Base-by-base conservation (phyloP, 2,797 vertebrate genomes). In the Steatocranus sp. region DNA sequence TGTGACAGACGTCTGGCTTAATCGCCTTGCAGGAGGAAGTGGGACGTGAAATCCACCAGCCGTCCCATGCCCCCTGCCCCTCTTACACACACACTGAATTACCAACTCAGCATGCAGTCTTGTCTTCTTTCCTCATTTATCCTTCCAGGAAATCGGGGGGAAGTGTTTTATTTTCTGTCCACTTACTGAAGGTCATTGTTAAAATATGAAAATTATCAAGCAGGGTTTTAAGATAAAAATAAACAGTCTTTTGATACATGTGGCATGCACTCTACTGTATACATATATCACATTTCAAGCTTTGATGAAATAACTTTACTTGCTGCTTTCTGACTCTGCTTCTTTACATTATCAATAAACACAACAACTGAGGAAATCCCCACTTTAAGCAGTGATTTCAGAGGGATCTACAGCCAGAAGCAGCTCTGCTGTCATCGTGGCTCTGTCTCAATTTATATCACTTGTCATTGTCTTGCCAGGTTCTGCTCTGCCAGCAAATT, bases 11-110 rank as follows among this genome's bases (percentile, higher is more conserved):
- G 88, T 95, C 92, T 94, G 94, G 94, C 91, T 94, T 96, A 95
- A 96, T 96, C 94, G 90, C 85, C 86, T 94, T 90, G 93, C 91
- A 84, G 90, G 86, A 94, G 92, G 94, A 96, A 96, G 95, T 95
- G 93, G 94, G 88, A 95, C 91, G 94, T 95, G 93, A 96, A 95
- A 96, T 96, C 93, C 83, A 95, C 91, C 94, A 93, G 92, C 87
- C 92, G 73, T 88, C 78, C 79, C 53, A 80, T 11, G 51, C 78
- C 32, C 54, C 68, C n/a, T 63, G 58, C 58, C 75, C 15, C 34
- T 56, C 51, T 20, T 56, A 79, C 73, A 84, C 85, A 76, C 79
- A 83, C 79, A 80, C 53, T 74, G 54, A 83, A 73, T 68, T 78
- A 81, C 77, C 15, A 50, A 46, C 86, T 25, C 87, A 85, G 77